A percentile compares a stretch with the other conserved stretches of the same genome.
These are phyloP conservation scores for Nothocercus nigrocapillus DNA, from an alignment of 2,113 vertebrate species.

Conservation along the genomic window DNA sequence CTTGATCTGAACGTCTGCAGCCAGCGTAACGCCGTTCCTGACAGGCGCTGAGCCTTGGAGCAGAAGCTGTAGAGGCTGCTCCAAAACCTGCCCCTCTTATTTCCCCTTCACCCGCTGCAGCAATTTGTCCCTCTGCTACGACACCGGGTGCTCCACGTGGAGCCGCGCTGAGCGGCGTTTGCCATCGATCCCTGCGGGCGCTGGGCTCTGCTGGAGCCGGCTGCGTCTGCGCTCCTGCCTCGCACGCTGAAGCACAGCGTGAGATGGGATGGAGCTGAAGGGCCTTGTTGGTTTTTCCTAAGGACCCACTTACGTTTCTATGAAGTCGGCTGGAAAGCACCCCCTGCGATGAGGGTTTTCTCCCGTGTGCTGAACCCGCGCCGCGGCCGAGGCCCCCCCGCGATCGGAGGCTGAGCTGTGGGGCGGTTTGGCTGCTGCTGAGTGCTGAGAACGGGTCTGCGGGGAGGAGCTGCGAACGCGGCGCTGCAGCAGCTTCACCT, in stretches of 20 bases:
- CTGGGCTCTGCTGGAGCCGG: conserved; percentile 15
- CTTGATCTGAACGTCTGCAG: not conserved
- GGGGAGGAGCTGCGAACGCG: not conserved
- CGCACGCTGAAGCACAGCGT: not conserved
- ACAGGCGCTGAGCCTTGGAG: not conserved
- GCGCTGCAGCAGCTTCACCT: not conserved
- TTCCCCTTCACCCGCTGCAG: not conserved
- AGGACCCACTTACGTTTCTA: not conserved
- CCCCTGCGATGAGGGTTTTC: not conserved
- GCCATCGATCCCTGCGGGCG: not conserved
- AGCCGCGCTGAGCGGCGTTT: conserved; percentile 12
- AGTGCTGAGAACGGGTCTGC: not conserved
- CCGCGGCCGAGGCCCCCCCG: not conserved
- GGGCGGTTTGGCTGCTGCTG: not conserved
- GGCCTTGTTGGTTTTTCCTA: not conserved
- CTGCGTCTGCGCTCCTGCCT: not conserved
- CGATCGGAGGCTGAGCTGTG: not conserved
- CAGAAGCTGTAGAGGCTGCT: not conserved
- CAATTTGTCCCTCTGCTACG: not conserved
- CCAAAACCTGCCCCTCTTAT: not conserved
- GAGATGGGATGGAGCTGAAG: not conserved
- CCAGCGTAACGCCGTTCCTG: not conserved
- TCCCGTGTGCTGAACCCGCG: rapidly evolving
- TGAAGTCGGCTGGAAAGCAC: not conserved
- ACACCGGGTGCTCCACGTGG: not conserved